These are phyloP conservation scores for Brachymystax lenok DNA, from an alignment of 2,797 vertebrate species.

Conservation along the genomic window DNA sequence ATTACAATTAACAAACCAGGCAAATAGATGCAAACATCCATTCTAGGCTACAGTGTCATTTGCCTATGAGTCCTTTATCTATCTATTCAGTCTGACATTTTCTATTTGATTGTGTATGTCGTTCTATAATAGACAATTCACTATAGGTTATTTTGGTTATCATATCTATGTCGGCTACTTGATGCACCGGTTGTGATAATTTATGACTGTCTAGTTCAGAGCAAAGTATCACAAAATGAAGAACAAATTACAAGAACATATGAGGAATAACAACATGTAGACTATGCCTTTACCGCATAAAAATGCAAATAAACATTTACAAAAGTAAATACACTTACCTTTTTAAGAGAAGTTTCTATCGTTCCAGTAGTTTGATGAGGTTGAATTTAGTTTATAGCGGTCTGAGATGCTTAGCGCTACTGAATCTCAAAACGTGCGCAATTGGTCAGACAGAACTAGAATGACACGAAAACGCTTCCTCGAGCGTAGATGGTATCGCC, in stretches of 20 bases:
- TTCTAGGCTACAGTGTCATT: neutral
- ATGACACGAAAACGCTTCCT: slow-evolving; percentile 45
- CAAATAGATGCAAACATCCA: neutral
- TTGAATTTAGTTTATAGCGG: slow-evolving; percentile 47
- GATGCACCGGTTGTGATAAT: neutral
- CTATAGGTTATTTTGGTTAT: no score
- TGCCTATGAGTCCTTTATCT: neutral
- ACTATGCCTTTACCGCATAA: neutral
- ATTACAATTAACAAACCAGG: neutral
- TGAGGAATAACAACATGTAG: no score
- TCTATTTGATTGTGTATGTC: neutral
- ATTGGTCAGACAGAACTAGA: slow-evolving; percentile 49
- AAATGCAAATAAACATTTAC: neutral
- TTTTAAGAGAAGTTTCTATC: slow-evolving; percentile 33
- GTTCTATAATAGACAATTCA: no score
- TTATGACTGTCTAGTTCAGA: neutral
- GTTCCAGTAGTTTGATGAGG: slow-evolving; percentile 50
- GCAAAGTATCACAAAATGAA: neutral
- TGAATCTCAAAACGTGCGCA: slow-evolving; percentile 26
- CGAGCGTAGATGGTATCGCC: slow-evolving; percentile 51
- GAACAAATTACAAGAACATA: neutral
- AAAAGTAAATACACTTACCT: slow-evolving; percentile 6
- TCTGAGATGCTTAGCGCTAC: slow-evolving; percentile 17
- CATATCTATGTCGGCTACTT: neutral
- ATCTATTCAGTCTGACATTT: neutral